phyloP scores from a whole-genome alignment of 2,888 invertebrate genomes.

The Epiblema foenella region DNA sequence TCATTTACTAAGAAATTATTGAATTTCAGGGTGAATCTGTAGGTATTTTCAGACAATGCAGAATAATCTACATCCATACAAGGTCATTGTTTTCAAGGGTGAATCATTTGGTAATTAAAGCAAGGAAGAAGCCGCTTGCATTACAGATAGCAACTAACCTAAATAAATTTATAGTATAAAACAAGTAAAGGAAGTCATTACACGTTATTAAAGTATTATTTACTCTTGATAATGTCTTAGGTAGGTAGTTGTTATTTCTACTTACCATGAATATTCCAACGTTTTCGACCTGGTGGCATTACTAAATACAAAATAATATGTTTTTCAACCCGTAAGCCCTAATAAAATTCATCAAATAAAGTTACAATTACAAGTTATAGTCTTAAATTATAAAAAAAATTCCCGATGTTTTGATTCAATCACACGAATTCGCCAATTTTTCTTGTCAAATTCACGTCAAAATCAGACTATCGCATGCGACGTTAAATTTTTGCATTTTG shows the following conservation, averaged over 20 bases:
- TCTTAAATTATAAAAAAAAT: constrained; percentile 14
- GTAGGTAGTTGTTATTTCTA: constrained; percentile 36
- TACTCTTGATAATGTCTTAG: background rate
- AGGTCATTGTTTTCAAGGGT: constrained; percentile 40
- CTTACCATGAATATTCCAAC: constrained; percentile 91
- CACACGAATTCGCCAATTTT: constrained; percentile 21
- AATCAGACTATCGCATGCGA: constrained; percentile 35
- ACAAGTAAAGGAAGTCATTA: background rate
- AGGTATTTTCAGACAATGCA: constrained; percentile 7
- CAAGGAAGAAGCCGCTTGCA: constrained; percentile 1
- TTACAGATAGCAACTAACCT: background rate
- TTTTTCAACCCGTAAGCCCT: constrained; percentile 34
- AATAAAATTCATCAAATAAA: constrained; percentile 38
- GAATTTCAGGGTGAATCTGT: background rate
- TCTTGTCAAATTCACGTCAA: constrained; percentile 40
- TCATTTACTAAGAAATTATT: background rate
- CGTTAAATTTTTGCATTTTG: constrained; percentile 39
- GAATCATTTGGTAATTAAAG: background rate
- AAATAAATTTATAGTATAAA: background rate
- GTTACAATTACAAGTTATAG: background rate
- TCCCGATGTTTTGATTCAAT: constrained; percentile 31
- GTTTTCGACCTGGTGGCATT: constrained; percentile 87
- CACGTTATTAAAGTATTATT: background rate
- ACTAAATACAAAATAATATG: constrained; percentile 45
- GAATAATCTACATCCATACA: constrained; percentile 16